Evolutionary conservation across 2,888 invertebrate species (phyloP), one percentile per base, ranked within the genome.

Genomic region (Stenchaetothrips biformis): DNA sequence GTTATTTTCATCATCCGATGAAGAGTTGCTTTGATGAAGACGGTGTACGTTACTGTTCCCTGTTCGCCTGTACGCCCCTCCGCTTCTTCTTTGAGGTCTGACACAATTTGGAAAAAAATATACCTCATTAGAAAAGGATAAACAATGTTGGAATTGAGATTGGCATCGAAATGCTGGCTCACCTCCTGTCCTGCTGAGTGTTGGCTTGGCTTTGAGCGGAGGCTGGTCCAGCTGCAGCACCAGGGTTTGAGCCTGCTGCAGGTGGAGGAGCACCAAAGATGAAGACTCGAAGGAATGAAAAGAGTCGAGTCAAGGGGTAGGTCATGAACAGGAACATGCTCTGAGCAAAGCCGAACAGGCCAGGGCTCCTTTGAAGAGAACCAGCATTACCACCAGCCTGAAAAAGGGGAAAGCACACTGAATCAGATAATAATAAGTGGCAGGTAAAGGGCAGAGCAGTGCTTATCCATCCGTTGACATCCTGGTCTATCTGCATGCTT

Each of bases 1-100:
- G 84, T 95, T 95, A 85, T 94, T 95, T 82, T 97, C 97, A 83
- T 97, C 96, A 84, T 96, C 95, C 0, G 67, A 74, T 4, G 67
- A 74, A 25, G 67, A 74, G 1, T 74, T 21, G 25, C 25, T 74
- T 11, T 74, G 67, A 74, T 74, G 67, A 11, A 74, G 25, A 8
- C 67, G 21, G 67, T 74, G 67, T 7, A 74, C 67, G 25, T 74
- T 74, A 25, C 67, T 74, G 9, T 87, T 84, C 82, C 87, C 87
- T 80, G 80, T 8, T 11, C 48, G 25, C 4, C 67, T 81, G 82
- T 49, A 82, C 81, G 79, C 82, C 82, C 18, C 83, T 82, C 77
- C 81, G 78, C 78, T 79, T 83, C 78, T 81, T 80, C 27, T 82
- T 81, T 25, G 25, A 53, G 59, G 74, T 74, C 80, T 78, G 48